Conservation (phyloP, 1,140 invertebrate species). For the Phymorhynchus buccinoides region DNA sequence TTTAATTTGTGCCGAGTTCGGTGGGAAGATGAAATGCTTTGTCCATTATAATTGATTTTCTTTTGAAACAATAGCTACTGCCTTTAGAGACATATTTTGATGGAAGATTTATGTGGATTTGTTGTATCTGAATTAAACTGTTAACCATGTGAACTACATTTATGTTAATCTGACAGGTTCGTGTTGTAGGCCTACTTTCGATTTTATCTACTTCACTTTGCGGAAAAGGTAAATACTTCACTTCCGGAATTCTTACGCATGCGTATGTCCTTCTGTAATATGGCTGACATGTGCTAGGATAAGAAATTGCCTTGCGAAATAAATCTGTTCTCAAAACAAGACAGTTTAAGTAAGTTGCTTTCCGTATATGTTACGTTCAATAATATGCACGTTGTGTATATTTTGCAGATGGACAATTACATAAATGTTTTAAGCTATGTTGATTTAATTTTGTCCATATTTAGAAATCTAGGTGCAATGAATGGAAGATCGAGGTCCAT, state of each 20-base stretch:
- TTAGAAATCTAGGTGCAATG: not conserved
- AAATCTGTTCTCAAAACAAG: conserved; percentile 3
- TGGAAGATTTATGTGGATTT: no score
- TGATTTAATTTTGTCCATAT: not conserved
- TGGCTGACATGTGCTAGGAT: conserved; percentile 64
- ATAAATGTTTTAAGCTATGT: not conserved
- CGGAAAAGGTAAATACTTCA: not conserved
- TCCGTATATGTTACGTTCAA: not conserved
- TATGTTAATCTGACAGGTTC: no score
- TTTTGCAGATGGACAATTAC: not conserved
- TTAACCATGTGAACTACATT: no score
- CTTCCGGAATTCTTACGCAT: conserved; percentile 45
- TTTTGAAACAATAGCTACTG: no score
- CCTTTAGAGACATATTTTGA: no score
- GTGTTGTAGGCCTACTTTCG: no score
- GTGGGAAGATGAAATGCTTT: no score
- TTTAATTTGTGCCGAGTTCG: no score
- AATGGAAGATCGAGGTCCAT: not conserved
- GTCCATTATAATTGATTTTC: no score
- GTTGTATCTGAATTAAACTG: no score
- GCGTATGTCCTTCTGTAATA: conserved; percentile 57
- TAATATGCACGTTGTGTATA: not conserved
- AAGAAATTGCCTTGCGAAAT: not conserved
- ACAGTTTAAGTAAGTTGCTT: not conserved
- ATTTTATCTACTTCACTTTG: no score